phyloP scores from a whole-genome alignment of 2,888 invertebrate genomes.

The Malacosoma neustria region DNA sequence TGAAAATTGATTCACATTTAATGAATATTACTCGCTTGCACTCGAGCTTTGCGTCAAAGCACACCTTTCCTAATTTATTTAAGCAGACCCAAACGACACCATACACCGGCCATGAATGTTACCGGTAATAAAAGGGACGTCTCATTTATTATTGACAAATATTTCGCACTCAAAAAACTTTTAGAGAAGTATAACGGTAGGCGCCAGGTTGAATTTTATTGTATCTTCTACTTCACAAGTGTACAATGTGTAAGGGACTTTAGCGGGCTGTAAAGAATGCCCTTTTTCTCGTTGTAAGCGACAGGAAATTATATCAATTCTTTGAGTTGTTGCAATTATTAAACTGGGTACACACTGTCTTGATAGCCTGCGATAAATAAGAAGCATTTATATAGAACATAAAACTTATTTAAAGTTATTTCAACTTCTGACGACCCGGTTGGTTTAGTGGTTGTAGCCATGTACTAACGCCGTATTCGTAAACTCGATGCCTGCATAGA shows the following conservation, averaged over 20 bases:
- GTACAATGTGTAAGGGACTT: constrained; percentile 41
- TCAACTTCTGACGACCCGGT: too few relatives aligned
- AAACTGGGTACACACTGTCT: constrained; percentile 12
- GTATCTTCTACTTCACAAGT: constrained; percentile 36
- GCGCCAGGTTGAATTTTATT: constrained; percentile 62
- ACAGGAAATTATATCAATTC: constrained; percentile 51
- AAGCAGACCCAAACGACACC: constrained; percentile 45
- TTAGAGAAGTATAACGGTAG: constrained; percentile 56
- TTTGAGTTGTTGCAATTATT: constrained; percentile 7
- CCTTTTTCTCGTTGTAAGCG: constrained; percentile 36
- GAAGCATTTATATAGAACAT: too few relatives aligned
- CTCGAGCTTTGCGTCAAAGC: constrained; percentile 3
- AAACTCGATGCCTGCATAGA: too few relatives aligned
- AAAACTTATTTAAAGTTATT: too few relatives aligned
- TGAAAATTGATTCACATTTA: too few relatives aligned
- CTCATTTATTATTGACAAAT: constrained; percentile 74
- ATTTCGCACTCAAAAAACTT: constrained; percentile 59
- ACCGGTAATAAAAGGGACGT: constrained; percentile 63
- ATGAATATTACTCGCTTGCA: constrained; percentile 14
- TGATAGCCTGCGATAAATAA: too few relatives aligned
- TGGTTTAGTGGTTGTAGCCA: too few relatives aligned
- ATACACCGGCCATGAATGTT: constrained; percentile 45
- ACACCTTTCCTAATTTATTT: constrained; percentile 31
- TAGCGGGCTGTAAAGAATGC: constrained; percentile 34
- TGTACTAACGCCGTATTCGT: too few relatives aligned